A percentile compares a stretch with the other conserved stretches of the same genome.
These are phyloP conservation scores for Neoascia interrupta DNA, from an alignment of 2,888 invertebrate genomes.

Conservation along the genomic window DNA sequence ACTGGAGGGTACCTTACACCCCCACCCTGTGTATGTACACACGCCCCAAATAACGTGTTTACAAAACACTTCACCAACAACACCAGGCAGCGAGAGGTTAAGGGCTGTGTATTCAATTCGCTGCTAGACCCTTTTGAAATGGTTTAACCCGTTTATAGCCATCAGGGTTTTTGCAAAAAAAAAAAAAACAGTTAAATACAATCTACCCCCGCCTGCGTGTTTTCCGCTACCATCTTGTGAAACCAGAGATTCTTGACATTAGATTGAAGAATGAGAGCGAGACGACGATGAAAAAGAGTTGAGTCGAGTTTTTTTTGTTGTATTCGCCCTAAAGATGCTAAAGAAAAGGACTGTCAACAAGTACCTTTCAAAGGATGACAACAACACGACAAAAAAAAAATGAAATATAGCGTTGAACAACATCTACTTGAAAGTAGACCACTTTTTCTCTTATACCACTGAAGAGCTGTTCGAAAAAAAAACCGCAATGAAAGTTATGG, in stretches of 20 bases:
- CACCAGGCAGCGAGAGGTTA: conserved; percentile 33
- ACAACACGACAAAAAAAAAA: not conserved
- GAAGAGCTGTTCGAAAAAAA: conserved; percentile 62
- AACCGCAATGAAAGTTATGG: conserved; percentile 57
- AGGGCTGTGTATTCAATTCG: conserved; percentile 44
- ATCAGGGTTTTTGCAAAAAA: conserved; percentile 38
- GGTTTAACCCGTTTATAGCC: conserved; percentile 64
- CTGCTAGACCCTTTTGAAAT: conserved; percentile 41
- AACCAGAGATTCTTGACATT: conserved; percentile 58
- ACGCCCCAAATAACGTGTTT: conserved; percentile 54
- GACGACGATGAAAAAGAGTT: conserved; percentile 8
- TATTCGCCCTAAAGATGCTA: conserved; percentile 24
- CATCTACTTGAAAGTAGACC: conserved; percentile 26
- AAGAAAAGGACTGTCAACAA: conserved; percentile 63
- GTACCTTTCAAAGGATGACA: conserved; percentile 43
- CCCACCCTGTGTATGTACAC: conserved; percentile 1
- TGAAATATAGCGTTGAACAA: not conserved
- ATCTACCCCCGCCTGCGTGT: not conserved
- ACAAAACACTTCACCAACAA: conserved; percentile 55
- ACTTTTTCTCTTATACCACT: conserved; percentile 1
- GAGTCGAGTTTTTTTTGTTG: no score
- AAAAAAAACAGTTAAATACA: not conserved
- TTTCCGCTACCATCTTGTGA: not conserved
- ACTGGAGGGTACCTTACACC: not conserved
- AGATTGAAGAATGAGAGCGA: conserved; percentile 52